These are phyloP conservation scores for Tenrec ecaudatus DNA, from an alignment of 2,113 vertebrate species.

Conservation along the genomic window DNA sequence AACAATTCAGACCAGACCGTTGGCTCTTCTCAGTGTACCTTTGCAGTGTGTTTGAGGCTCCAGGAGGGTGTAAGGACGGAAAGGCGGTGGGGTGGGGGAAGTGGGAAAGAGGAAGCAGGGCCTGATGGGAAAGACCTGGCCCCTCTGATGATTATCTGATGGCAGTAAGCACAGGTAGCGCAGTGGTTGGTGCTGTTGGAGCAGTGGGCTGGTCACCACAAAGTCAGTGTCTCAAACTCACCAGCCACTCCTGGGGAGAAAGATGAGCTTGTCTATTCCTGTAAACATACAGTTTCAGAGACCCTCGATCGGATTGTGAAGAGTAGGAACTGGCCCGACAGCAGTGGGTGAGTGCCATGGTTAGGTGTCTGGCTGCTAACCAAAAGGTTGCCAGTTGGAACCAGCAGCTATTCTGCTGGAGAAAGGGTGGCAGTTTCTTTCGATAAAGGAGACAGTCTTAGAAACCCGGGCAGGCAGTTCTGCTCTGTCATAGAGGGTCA, in stretches of 20 bases:
- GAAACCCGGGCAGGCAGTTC: not conserved
- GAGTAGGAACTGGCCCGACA: no score
- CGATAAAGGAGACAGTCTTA: not conserved
- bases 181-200: not conserved
- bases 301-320: no score
- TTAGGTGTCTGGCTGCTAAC: not conserved
- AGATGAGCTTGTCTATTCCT: no score
- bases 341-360: no score
- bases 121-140: not conserved
- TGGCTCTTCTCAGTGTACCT: not conserved
- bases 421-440: not conserved
- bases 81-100: not conserved
- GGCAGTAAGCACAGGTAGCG: not conserved
- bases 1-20: constrained; percentile 1
- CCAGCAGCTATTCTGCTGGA: not conserved
- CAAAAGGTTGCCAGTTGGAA: no score
- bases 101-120: not conserved
- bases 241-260: no score
- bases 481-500: not conserved
- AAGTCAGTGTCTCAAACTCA: no score
- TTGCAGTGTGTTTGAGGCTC: not conserved
- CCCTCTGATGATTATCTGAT: not conserved
- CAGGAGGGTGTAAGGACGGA: not conserved
- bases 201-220: no score
- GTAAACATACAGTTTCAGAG: no score